Percentiles rank a stretch among this genome's conserved stretches.
These are phyloP conservation scores for Drosophila biarmipes DNA, from an alignment of 1,140 invertebrate genomes.

Conservation along the genomic window DNA sequence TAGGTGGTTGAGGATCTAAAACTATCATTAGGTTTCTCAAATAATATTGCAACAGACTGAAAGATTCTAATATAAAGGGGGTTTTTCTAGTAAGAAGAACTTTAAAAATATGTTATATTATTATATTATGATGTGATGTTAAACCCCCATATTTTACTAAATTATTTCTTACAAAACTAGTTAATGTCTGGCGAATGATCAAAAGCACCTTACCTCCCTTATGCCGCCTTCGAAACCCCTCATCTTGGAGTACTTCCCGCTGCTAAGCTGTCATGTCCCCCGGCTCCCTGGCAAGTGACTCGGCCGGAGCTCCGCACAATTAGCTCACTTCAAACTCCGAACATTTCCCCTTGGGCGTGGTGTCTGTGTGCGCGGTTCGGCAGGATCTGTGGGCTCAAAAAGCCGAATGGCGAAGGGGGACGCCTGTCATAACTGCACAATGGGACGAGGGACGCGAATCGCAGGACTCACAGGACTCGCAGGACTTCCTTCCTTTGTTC, in stretches of 20 bases:
- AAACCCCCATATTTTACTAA: no score
- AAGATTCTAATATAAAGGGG: no score
- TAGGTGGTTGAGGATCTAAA: no score
- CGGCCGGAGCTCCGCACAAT: not conserved
- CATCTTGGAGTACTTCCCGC: not conserved
- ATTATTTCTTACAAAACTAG: no score
- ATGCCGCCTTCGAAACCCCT: no score
- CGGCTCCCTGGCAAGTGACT: not conserved
- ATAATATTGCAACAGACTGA: no score
- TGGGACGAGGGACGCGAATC: slow-evolving; percentile 34
- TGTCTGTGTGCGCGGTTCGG: not conserved
- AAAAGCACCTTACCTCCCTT: not conserved
- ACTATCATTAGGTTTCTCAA: no score
- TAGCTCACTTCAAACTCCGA: slow-evolving; percentile 1
- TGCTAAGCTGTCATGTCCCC: not conserved
- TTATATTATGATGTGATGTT: no score
- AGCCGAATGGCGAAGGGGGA: slow-evolving; percentile 45
- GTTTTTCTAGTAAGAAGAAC: no score
- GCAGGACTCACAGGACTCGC: slow-evolving; percentile 25
- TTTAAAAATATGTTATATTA: no score
- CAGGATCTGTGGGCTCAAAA: slow-evolving; percentile 12
- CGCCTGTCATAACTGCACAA: slow-evolving; percentile 80
- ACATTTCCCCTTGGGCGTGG: slow-evolving; percentile 19
- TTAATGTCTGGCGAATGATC: no score
- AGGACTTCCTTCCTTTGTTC: slow-evolving; percentile 48